Evolutionary conservation across 2,888 invertebrate genomes (phyloP).

Genomic region (Lochmaea capreae): DNA sequence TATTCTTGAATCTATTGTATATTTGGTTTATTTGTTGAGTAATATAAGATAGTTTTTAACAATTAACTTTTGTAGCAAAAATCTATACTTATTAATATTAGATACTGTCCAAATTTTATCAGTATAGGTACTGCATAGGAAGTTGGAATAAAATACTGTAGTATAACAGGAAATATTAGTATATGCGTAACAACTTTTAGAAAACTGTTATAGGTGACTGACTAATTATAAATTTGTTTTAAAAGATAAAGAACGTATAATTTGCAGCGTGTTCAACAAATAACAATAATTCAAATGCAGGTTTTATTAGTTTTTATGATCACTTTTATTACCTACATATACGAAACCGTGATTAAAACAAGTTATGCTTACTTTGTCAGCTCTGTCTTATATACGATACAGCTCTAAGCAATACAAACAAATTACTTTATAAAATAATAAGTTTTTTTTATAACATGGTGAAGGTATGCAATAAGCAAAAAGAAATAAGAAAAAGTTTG

Average conservation of each 20-base stretch:
- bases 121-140: neutral
- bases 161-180: constrained; percentile 23
- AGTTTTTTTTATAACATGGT: constrained; percentile 31
- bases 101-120: neutral
- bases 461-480: constrained; percentile 47
- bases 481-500: constrained; percentile 28
- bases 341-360: neutral
- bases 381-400: constrained; percentile 45
- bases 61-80: neutral
- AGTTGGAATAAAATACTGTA: neutral
- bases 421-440: constrained; percentile 30
- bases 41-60: neutral
- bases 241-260: constrained; percentile 3
- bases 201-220: constrained; percentile 23
- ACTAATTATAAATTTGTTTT: neutral
- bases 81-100: neutral
- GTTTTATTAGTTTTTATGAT: neutral
- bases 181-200: constrained; percentile 22
- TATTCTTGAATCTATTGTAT: neutral
- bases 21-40: neutral
- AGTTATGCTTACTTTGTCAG: constrained; percentile 28
- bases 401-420: constrained; percentile 44
- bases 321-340: neutral
- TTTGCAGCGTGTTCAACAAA: neutral
- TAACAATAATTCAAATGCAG: neutral